These are phyloP conservation scores for Rotaria sp. DNA, from an alignment of 2,888 invertebrate genomes.

Conservation along the genomic window DNA sequence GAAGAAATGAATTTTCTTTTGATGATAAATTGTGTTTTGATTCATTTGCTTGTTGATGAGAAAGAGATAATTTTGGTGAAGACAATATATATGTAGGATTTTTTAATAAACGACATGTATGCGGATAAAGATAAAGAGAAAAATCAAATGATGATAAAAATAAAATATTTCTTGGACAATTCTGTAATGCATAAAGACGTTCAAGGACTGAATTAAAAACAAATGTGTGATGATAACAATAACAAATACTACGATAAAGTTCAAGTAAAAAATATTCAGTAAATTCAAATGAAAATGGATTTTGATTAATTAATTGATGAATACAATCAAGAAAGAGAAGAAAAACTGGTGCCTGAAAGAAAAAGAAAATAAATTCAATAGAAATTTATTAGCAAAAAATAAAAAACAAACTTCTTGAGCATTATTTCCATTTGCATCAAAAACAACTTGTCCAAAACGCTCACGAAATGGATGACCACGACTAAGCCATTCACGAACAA, in stretches of 20 bases:
- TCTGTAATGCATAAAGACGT: background rate
- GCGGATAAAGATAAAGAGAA: background rate
- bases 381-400: background rate
- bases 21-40: background rate
- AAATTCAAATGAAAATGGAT: conserved; percentile 28
- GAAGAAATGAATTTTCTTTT: background rate
- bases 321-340: conserved; percentile 20
- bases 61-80: background rate
- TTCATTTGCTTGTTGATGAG: background rate
- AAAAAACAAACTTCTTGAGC: conserved; percentile 13
- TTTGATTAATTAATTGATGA: conserved; percentile 16
- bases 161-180: background rate
- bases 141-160: conserved; percentile 1
- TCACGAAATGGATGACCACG: conserved; percentile 25
- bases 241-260: background rate
- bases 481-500: conserved; percentile 4
- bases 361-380: background rate
- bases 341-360: conserved; percentile 60
- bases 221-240: conserved; percentile 19
- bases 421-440: background rate
- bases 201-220: background rate
- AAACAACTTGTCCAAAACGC: background rate
- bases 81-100: background rate
- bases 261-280: background rate
- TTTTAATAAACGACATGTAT: background rate